Evolutionary conservation across 2,113 vertebrate genomes (phyloP), one percentile per base, ranked within the genome.

Genomic region (Mirza zaza): DNA sequence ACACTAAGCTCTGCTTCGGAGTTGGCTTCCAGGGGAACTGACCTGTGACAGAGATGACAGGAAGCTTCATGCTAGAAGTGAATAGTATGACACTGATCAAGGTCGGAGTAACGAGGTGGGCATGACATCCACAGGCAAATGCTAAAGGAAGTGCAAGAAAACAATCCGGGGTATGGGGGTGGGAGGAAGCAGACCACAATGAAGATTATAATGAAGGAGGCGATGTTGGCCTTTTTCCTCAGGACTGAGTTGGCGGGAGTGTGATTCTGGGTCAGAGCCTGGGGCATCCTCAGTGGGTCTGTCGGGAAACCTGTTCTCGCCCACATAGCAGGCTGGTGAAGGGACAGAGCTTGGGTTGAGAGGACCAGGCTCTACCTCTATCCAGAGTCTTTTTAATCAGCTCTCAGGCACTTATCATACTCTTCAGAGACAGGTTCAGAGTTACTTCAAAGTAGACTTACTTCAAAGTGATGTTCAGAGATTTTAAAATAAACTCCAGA

Each of bases 391-490:
- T 59, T 86, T 50, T 45, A 67, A 93, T 93, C 25, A 14, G 39
- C 65, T 91, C 90, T 76, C 75, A 90, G 45, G 65, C 27, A 23
- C 65, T 85, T 80, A 55, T 92, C 39, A 50, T 50, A 77, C 81
- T 76, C 94, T 52, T 84, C 84, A 80, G 89, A 93, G 87, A 45
- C 29, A 42, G 65, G 63, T 91, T 94, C 91, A 90, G 80, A 93
- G 63, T 77, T 92, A 94, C 42, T 84, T 94, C 52, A 93, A 94
- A 93, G 52, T 73, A 87, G 6, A 70, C 15, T 71, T 48, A 90
- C 92, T 97, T 96, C 94, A 97, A 97, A 97, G 92, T 12, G 65
- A 27, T 71, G 95, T 63, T 97, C 93, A 87, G 79, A 84, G 93
- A 92, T 96, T 98, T 97, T 77, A 94, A 95, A 80, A 77, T 95